Conservation (phyloP, 64 coral and sea anemone genomes). For the Hydrozoanthus tunicans region DNA sequence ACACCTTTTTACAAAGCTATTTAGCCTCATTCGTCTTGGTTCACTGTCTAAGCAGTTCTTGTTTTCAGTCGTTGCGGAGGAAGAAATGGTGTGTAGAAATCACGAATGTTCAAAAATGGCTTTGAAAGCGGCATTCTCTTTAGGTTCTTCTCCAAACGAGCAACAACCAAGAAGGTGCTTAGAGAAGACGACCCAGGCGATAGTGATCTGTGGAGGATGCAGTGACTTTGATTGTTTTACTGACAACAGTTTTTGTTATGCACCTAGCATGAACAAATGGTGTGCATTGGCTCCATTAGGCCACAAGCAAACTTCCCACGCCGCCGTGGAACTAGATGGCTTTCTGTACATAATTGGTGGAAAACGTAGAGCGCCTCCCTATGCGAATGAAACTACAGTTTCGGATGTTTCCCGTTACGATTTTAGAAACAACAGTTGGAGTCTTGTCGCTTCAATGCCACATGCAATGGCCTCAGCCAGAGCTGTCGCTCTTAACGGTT, state of each 20-base stretch:
- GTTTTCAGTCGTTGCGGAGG: slow-evolving; percentile 30
- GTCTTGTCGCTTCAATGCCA: slow-evolving; percentile 1
- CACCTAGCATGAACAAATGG: slow-evolving; percentile 28
- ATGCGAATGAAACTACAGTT: background rate
- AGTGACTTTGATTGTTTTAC: background rate
- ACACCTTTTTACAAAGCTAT: slow-evolving; percentile 27
- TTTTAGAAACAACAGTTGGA: slow-evolving; percentile 38
- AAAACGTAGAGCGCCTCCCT: background rate
- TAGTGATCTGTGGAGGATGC: slow-evolving; percentile 28
- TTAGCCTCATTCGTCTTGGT: slow-evolving; percentile 30
- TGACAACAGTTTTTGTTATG: background rate
- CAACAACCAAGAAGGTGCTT: background rate
- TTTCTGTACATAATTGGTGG: slow-evolving; percentile 40
- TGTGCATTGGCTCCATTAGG: background rate
- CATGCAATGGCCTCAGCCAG: background rate
- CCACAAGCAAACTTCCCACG: background rate
- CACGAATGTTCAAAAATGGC: slow-evolving; percentile 22
- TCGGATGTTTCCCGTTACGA: slow-evolving; percentile 26
- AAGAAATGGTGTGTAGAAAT: slow-evolving; percentile 31
- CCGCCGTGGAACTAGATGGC: slow-evolving; percentile 1
- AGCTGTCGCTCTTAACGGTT: slow-evolving; percentile 28
- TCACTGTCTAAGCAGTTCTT: slow-evolving; percentile 29
- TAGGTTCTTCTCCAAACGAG: background rate
- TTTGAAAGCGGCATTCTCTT: slow-evolving; percentile 6
- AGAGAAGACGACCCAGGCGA: background rate